Evolutionary conservation across 2,888 invertebrate species (phyloP).

Genomic region (Coremacera marginata): DNA sequence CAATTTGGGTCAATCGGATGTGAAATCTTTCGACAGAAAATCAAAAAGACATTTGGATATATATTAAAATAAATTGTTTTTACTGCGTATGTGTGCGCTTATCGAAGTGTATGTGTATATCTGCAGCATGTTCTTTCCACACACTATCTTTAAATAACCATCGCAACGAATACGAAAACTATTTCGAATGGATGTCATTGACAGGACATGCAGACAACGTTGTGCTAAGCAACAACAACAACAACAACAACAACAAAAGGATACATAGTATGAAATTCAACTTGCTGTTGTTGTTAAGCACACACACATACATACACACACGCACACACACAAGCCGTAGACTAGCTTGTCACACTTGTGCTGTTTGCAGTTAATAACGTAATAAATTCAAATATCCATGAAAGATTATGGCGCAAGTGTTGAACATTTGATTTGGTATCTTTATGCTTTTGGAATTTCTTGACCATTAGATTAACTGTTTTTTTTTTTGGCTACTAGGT

Average conservation of each 20-base stretch:
- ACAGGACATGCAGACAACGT: neutral
- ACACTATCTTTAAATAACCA: too few relatives aligned
- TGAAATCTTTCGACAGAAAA: slow-evolving; percentile 14
- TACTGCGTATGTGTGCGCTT: neutral
- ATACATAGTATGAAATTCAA: neutral
- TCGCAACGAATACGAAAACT: too few relatives aligned
- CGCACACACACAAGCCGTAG: neutral
- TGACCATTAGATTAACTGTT: too few relatives aligned
- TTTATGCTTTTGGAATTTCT: too few relatives aligned
- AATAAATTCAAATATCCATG: slow-evolving; percentile 20
- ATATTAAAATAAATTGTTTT: slow-evolving; percentile 6
- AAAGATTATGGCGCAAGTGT: neutral
- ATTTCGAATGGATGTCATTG: too few relatives aligned
- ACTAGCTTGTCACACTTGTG: too few relatives aligned
- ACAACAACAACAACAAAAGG: neutral
- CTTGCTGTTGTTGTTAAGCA: neutral
- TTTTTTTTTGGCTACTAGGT: too few relatives aligned
- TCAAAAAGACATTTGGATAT: slow-evolving; percentile 16
- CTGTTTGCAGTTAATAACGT: neutral
- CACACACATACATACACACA: neutral
- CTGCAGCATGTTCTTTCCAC: too few relatives aligned
- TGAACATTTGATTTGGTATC: neutral
- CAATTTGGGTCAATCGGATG: slow-evolving; percentile 18
- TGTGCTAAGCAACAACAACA: neutral
- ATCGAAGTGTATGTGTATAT: neutral